These are phyloP conservation scores for Drosophila carrolli DNA, from an alignment of 1,140 invertebrate genomes.

Conservation along the genomic window DNA sequence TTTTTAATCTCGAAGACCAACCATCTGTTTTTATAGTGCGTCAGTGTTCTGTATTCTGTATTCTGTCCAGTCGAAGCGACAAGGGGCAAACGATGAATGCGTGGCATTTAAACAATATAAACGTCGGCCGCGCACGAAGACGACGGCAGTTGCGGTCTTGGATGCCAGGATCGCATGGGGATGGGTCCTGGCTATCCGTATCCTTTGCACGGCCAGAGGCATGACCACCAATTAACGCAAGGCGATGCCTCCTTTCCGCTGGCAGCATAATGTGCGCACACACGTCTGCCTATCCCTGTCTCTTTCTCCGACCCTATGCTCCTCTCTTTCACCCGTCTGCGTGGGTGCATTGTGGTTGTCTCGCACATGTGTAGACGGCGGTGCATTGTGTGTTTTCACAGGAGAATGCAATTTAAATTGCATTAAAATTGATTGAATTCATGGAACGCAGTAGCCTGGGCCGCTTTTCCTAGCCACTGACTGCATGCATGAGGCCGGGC, in stretches of 20 bases:
- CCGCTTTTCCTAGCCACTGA: constrained; percentile 31
- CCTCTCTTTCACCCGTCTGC: constrained; percentile 13
- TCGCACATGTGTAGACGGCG: constrained; percentile 42
- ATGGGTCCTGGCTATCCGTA: constrained; percentile 20
- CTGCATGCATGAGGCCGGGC: constrained; percentile 39
- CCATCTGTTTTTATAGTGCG: background rate
- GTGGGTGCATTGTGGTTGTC: constrained; percentile 40
- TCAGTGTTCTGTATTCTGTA: constrained; percentile 1
- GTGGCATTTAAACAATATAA: constrained; percentile 66
- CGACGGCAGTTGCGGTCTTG: constrained; percentile 5
- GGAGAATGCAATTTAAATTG: constrained; percentile 83
- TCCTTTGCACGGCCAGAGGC: constrained; percentile 29
- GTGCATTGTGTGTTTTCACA: constrained; percentile 78
- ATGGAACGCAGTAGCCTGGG: constrained; percentile 56
- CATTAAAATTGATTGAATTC: constrained; percentile 83
- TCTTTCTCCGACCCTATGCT: background rate
- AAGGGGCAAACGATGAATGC: constrained; percentile 49
- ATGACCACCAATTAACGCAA: constrained; percentile 77
- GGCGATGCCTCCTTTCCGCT: constrained; percentile 57
- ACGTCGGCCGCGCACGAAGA: constrained; percentile 43
- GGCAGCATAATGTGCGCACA: constrained; percentile 58
- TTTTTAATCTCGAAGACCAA: background rate
- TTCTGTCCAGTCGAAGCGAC: constrained; percentile 26
- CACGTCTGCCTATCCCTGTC: constrained; percentile 14
- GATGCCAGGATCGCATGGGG: constrained; percentile 10